Evolutionary conservation across 2,888 invertebrate genomes (phyloP).

Genomic region (Zhuqinia jingwanae): DNA sequence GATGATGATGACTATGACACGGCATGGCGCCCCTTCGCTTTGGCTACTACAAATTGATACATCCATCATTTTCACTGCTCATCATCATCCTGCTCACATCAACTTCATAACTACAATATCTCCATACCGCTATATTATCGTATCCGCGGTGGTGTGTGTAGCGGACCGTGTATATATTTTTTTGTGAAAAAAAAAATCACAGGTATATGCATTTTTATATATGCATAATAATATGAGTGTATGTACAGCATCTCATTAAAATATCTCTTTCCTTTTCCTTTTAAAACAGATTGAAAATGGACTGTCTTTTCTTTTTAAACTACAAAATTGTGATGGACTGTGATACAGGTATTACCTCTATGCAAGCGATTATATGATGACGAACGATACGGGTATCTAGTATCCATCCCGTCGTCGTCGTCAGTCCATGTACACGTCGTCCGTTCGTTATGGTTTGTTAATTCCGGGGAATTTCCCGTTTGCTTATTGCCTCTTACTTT

Average conservation of each 20-base stretch:
- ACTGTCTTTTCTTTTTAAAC: neutral
- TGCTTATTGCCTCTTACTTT: neutral
- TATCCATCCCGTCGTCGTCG: too few relatives aligned
- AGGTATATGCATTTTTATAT: constrained; percentile 48
- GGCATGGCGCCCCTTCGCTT: constrained; percentile 43
- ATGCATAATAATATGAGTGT: constrained; percentile 60
- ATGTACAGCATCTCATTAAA: constrained; percentile 54
- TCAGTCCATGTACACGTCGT: too few relatives aligned
- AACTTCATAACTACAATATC: neutral
- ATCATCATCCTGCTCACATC: constrained; percentile 18
- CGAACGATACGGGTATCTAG: constrained; percentile 18
- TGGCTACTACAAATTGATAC: constrained; percentile 35
- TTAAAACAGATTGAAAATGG: constrained; percentile 3
- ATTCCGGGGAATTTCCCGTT: constrained; percentile 49
- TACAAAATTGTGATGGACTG: too few relatives aligned
- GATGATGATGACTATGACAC: neutral
- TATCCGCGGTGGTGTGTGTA: too few relatives aligned
- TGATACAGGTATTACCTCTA: constrained; percentile 16
- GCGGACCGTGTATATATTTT: neutral
- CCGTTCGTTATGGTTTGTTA: constrained; percentile 57
- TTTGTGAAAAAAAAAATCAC: too few relatives aligned
- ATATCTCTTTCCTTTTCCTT: constrained; percentile 54
- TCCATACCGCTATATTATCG: neutral
- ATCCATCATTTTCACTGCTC: constrained; percentile 40
- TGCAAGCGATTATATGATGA: neutral